Evolutionary conservation across 2,113 vertebrate species (phyloP), one percentile per base, ranked within the genome.

Genomic region (Lates calcarifer): DNA sequence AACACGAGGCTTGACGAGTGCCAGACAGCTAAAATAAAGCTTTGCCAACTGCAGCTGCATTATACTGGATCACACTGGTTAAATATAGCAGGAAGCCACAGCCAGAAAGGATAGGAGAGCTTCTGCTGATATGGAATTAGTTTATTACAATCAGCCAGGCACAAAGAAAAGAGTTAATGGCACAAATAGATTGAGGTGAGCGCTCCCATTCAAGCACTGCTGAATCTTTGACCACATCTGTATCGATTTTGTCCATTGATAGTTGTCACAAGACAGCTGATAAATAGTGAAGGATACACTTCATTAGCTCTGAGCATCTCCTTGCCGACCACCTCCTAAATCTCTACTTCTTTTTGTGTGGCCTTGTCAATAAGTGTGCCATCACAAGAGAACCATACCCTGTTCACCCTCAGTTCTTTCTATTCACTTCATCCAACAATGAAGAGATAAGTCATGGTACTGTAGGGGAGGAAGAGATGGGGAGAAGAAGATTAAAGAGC

Each of bases 211-310:
- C 85, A 91, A 79, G 86, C 78, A 37, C 71, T 58, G 58, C 79
- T 77, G 86, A 89, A 79, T 92, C 90, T 94, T 90, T 92, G 90
- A 92, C 87, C 85, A 86, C 89, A 85, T 89, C 87, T 84, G 56
- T 88, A 95, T 93, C n/a, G 91, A 94, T 94, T 92, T 84, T 81
- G 72, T 80, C 83, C 61, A 43, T 53, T 89, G 86, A 91, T 90
- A 92, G 85, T 84, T 81, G 82, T 85, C 79, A 73, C 58, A 24
- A 61, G 87, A 91, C 82, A 72, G 77, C 74, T 87, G 91, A 93
- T 89, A 91, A 84, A 93, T 91, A 83, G 83, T 74, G 82, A 91
- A 88, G 80, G 89, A 92, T 88, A 90, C 90, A 90, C 76, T 92
- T 92, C 89, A 92, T 94, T 94, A 94, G 45, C 85, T 74, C 67